Conservation (phyloP, 2,797 vertebrate species). For the Tapirus indicus region DNA sequence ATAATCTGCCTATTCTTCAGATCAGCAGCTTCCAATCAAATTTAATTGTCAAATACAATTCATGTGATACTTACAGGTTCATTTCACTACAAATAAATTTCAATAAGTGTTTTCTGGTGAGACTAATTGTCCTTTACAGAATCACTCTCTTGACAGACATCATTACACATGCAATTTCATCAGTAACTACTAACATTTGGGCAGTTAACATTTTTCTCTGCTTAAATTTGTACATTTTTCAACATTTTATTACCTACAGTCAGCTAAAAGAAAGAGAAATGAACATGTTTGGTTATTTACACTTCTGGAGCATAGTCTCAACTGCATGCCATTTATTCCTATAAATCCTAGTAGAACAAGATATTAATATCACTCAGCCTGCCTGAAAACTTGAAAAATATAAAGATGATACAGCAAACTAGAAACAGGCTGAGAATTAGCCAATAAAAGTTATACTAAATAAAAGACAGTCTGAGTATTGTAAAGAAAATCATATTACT, state of each 20-base stretch:
- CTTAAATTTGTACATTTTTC: constrained; percentile 73
- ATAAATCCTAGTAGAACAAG: constrained; percentile 54
- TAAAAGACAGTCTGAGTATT: background rate
- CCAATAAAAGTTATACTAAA: background rate
- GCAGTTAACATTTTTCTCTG: constrained; percentile 69
- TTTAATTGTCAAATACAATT: constrained; percentile 66
- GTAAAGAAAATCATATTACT: background rate
- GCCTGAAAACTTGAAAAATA: constrained; percentile 21
- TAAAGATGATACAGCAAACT: constrained; percentile 14
- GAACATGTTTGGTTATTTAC: constrained; percentile 45
- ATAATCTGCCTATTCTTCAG: constrained; percentile 37
- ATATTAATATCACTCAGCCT: constrained; percentile 39
- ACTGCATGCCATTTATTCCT: constrained; percentile 26
- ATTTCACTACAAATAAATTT: constrained; percentile 77
- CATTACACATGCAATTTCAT: constrained; percentile 72
- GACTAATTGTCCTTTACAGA: constrained; percentile 77
- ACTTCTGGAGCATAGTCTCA: constrained; percentile 16
- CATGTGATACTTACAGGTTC: constrained; percentile 51
- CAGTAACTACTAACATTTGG: constrained; percentile 74
- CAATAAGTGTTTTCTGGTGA: constrained; percentile 67
- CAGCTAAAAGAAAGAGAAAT: constrained; percentile 68
- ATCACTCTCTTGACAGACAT: constrained; percentile 70
- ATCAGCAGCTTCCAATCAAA: constrained; percentile 57
- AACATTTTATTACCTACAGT: constrained; percentile 71
- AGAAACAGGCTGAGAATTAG: background rate